Evolutionary conservation across 2,888 invertebrate genomes (phyloP).

Genomic region (Chouioia cunea): DNA sequence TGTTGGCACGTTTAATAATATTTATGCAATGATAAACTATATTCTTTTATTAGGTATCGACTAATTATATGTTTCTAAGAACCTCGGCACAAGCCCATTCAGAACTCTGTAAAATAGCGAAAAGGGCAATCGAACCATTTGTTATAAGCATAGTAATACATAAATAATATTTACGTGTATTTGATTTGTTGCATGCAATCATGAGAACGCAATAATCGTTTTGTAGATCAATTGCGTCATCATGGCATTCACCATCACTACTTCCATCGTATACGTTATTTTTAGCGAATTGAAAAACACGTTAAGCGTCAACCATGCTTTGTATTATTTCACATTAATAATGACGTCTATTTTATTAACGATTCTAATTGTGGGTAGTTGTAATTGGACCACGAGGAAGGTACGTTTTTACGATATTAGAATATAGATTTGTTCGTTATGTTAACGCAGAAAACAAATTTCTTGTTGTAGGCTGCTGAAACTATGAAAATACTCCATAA

Average conservation of each 20-base stretch:
- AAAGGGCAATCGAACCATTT: constrained; percentile 18
- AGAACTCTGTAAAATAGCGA: constrained; percentile 22
- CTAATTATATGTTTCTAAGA: neutral
- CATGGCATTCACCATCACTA: constrained; percentile 21
- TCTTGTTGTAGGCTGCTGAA: constrained; percentile 12
- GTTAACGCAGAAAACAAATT: neutral
- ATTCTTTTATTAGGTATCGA: too few relatives aligned
- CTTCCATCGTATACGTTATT: constrained; percentile 27
- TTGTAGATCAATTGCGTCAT: constrained; percentile 30
- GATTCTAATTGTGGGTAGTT: constrained; percentile 24
- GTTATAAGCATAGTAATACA: constrained; percentile 21
- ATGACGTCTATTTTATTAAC: neutral
- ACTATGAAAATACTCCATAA: constrained; percentile 25
- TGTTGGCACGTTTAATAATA: too few relatives aligned
- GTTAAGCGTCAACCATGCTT: neutral
- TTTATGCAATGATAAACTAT: too few relatives aligned
- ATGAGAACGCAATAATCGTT: neutral
- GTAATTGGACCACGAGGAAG: constrained; percentile 37
- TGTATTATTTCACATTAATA: constrained; percentile 7
- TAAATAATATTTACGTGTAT: neutral
- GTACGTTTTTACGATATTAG: neutral
- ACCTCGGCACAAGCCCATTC: constrained; percentile 30
- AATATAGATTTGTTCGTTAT: neutral
- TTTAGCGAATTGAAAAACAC: constrained; percentile 9
- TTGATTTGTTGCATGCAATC: neutral